Percentiles rank a stretch among this genome's conserved stretches.
Conservation (phyloP, 37 sponge, comb jelly and placozoan species). For the Theonella swinhoei region DNA sequence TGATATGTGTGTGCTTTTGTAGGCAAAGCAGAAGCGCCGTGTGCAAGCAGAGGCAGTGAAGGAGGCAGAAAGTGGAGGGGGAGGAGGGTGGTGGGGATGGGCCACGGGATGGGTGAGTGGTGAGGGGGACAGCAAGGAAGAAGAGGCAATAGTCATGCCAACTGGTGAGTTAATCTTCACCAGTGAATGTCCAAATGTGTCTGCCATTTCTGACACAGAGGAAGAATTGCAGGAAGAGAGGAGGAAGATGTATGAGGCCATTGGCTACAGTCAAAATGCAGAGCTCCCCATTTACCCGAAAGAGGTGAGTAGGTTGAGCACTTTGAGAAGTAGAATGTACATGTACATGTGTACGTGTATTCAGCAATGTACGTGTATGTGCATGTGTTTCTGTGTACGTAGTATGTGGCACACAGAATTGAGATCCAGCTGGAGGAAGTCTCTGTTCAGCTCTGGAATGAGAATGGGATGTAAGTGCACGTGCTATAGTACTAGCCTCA, state of each 20-base stretch:
- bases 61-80: not conserved
- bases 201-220: no score
- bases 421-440: conserved; percentile 38
- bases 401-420: conserved; percentile 70
- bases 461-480: conserved; percentile 16
- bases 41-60: conserved; percentile 4
- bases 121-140: not conserved
- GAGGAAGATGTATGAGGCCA: conserved; percentile 69
- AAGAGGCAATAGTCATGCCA: not conserved
- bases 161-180: conserved; percentile 9
- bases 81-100: conserved; percentile 38
- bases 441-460: conserved; percentile 41
- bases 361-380: not conserved
- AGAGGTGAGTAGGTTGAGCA: conserved; percentile 45
- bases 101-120: conserved; percentile 28
- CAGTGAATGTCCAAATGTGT: not conserved
- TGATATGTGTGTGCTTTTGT: not conserved
- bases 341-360: conserved; percentile 12
- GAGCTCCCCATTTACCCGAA: conserved; percentile 32
- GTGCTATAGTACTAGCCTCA: not conserved
- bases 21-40: no score
- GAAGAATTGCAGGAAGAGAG: conserved; percentile 61
- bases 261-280: conserved; percentile 65
- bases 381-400: conserved; percentile 7
- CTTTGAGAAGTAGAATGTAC: no score